A percentile compares a stretch with the other conserved stretches of the same genome.
phyloP scores from a whole-genome alignment of 1,140 invertebrate genomes.

The Oscheius sp. region DNA sequence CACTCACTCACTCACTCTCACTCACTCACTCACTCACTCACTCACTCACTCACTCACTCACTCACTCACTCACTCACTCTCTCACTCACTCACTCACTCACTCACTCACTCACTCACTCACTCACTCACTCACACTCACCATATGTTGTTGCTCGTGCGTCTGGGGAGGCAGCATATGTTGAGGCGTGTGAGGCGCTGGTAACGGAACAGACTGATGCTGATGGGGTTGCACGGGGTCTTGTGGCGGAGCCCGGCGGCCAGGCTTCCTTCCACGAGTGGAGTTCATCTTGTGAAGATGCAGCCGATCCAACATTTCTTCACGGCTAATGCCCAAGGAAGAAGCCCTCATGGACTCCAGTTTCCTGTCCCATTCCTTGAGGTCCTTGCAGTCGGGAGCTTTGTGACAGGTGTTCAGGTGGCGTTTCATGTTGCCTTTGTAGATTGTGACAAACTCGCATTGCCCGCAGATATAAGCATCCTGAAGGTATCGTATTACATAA shows the following conservation, averaged over 20 bases:
- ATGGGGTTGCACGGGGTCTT: not conserved
- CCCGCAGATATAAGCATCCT: slow-evolving; percentile 49
- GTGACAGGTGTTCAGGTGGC: slow-evolving; percentile 54
- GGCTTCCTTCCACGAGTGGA: slow-evolving; percentile 29
- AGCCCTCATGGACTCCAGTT: slow-evolving; percentile 24
- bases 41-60: too few species aligned
- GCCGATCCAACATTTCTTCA: slow-evolving; percentile 11
- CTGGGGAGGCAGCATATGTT: not conserved
- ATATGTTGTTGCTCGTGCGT: slow-evolving; percentile 2
- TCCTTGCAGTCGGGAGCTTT: slow-evolving; percentile 30
- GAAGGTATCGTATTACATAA: too few species aligned
- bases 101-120: too few species aligned
- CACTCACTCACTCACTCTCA: too few species aligned
- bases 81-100: too few species aligned
- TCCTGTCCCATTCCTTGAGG: slow-evolving; percentile 30
- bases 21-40: too few species aligned
- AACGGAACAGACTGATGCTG: not conserved
- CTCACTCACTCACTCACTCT: too few species aligned
- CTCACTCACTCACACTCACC: too few species aligned
- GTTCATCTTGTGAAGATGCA: slow-evolving; percentile 19
- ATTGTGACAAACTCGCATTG: slow-evolving; percentile 53
- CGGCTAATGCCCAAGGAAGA: slow-evolving; percentile 27
- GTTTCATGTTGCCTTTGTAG: slow-evolving; percentile 59
- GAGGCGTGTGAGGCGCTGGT: not conserved
- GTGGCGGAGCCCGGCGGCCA: not conserved